Evolutionary conservation across 2,888 invertebrate species (phyloP).

Genomic region (Hydroisotoma schaefferi): DNA sequence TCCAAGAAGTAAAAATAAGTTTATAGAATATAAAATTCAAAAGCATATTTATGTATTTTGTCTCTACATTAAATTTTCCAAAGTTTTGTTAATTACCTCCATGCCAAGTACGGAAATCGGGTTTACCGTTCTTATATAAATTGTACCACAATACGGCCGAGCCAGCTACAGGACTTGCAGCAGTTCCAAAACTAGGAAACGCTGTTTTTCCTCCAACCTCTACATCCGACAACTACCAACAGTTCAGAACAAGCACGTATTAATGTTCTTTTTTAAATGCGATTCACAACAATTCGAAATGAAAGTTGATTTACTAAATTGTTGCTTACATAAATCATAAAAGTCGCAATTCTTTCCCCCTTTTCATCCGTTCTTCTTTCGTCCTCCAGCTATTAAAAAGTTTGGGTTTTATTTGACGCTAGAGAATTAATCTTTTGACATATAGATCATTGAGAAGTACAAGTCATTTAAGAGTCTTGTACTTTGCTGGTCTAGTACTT

Average conservation of each 20-base stretch:
- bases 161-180: conserved; percentile 29
- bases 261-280: too few species aligned
- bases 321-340: conserved; percentile 23
- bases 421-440: too few species aligned
- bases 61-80: background rate
- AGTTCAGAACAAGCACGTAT: too few species aligned
- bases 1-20: background rate
- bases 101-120: conserved; percentile 32
- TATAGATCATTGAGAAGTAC: too few species aligned
- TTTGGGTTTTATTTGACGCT: too few species aligned
- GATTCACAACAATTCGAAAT: too few species aligned
- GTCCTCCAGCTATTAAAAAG: background rate
- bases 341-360: conserved; percentile 23
- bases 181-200: conserved; percentile 26
- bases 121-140: conserved; percentile 21
- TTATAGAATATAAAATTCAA: background rate
- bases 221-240: conserved; percentile 17
- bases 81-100: conserved; percentile 15
- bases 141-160: conserved; percentile 42
- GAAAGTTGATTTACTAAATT: too few species aligned
- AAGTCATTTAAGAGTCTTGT: too few species aligned
- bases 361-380: background rate
- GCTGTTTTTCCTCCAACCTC: conserved; percentile 27
- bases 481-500: too few species aligned
- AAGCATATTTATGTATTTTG: background rate